Evolutionary conservation across 2,113 vertebrate genomes (phyloP).

Genomic region (Arizona elegans): DNA sequence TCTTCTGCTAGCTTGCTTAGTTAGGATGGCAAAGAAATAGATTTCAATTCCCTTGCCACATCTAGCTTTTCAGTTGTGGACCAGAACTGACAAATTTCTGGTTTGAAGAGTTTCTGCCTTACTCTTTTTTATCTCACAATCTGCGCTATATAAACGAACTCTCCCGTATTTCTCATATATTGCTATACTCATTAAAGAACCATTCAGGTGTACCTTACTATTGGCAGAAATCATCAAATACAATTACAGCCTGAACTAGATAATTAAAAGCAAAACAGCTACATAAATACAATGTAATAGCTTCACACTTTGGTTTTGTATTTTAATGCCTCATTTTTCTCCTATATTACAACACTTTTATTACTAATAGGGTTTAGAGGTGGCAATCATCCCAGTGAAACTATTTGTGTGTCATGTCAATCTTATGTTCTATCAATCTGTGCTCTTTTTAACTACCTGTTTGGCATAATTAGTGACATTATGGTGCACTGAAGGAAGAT

Average conservation of each 20-base stretch:
- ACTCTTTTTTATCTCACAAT: not conserved
- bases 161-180: not conserved
- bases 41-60: not conserved
- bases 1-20: not conserved
- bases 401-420: slow-evolving; percentile 60
- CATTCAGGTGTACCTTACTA: not conserved
- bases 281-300: slow-evolving; percentile 47
- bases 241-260: slow-evolving; percentile 34
- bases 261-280: slow-evolving; percentile 34
- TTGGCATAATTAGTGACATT: slow-evolving; percentile 63
- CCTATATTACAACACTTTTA: slow-evolving; percentile 56
- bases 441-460: slow-evolving; percentile 55
- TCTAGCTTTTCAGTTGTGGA: not conserved
- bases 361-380: slow-evolving; percentile 55
- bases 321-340: slow-evolving; percentile 37
- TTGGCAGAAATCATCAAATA: not conserved
- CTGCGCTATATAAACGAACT: not conserved
- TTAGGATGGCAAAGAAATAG: not conserved
- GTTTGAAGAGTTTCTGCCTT: not conserved
- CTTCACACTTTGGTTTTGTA: slow-evolving; percentile 42
- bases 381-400: slow-evolving; percentile 62
- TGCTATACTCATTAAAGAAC: not conserved
- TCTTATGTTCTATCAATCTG: slow-evolving; percentile 57
- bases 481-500: slow-evolving; percentile 45
- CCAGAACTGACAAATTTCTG: not conserved